Base-by-base conservation (phyloP, 2,113 vertebrate species). In the Thamnaconus septentrionalis region DNA sequence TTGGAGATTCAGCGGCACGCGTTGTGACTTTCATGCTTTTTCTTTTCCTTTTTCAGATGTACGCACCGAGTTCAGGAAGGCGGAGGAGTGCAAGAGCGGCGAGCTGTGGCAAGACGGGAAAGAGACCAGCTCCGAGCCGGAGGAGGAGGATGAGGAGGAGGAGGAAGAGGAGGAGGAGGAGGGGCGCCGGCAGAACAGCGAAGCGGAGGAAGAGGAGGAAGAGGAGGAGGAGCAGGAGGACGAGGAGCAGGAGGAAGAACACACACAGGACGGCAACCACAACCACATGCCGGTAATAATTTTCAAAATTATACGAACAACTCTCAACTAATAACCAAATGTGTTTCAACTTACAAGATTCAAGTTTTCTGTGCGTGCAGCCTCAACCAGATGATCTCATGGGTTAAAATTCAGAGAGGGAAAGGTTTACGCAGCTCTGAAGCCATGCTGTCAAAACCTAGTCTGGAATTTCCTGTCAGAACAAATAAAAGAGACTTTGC, bases 61-160 rank as follows among this genome's bases (percentile, higher is more conserved):
- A 0, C 0, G 5, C 59, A 45, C 60, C 83, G 82, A 79, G 56
- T 40, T 69, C 69, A 75, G 81, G 59, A 81, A 77, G 54, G 59
- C 73, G 3, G 76, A 69, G 41, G 71, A 69, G 59, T 84, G 18
- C 18, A 31, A 31, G 18, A 31, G 18, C 18, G 18, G 18, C 18
- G 18, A 31, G 18, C 18, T 31, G 18, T 31, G 77, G 75, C 77
- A 76, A 73, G 77, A 76, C 12, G 78, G 7, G 11, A 75, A 78
- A 58, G 81, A 68, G 50, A 77, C 73, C 2, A 64, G 65, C 67
- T 83, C 80, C 0, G 85, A 87, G 58, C 65, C 73, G 40, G 82
- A 79, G 10, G 75, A 82, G 1, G 69, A 73, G 43, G 76, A 31
- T 1, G 18, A 31, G 18, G 18, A 31, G 18, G 18, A 31, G 1